Conservation (phyloP, 2,113 vertebrate species). For the Platycercus adscitus region DNA sequence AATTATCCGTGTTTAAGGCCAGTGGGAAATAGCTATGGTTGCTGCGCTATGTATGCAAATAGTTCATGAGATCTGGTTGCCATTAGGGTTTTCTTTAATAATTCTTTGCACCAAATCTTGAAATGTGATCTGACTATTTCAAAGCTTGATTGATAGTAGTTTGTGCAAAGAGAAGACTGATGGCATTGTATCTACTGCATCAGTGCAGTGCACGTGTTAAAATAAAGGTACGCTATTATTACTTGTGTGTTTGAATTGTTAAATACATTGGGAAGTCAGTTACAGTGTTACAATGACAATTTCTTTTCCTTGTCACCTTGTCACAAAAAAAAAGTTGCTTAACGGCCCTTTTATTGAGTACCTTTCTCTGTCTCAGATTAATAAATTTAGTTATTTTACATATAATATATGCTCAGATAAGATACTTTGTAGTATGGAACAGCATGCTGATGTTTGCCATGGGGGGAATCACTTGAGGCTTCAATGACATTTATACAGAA, state of each 20-base stretch:
- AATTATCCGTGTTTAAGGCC: constrained; percentile 6
- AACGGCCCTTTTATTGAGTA: not conserved
- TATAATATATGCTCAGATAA: not conserved
- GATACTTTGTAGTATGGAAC: not conserved
- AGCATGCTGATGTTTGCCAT: not conserved
- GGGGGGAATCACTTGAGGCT: not conserved
- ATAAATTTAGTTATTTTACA: not conserved
- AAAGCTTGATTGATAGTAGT: constrained; percentile 43
- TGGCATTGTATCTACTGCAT: constrained; percentile 48
- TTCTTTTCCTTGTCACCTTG: not conserved
- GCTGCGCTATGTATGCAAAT: constrained; percentile 1
- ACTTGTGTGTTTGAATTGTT: not conserved
- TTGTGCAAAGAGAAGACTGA: constrained; percentile 54
- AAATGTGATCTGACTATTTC: constrained; percentile 48
- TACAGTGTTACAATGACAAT: not conserved
- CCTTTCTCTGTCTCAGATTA: not conserved
- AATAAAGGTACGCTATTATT: constrained; percentile 65
- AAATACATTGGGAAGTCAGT: not conserved
- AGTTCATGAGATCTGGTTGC: constrained; percentile 19
- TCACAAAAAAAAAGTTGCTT: not conserved
- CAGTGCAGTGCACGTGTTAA: constrained; percentile 36
- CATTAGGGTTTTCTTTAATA: constrained; percentile 3
- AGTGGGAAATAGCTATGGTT: not conserved
- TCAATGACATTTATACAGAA: not conserved
- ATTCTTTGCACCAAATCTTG: constrained; percentile 70